Conservation (phyloP, 2,797 vertebrate genomes). For the Etheostoma nigrum region DNA sequence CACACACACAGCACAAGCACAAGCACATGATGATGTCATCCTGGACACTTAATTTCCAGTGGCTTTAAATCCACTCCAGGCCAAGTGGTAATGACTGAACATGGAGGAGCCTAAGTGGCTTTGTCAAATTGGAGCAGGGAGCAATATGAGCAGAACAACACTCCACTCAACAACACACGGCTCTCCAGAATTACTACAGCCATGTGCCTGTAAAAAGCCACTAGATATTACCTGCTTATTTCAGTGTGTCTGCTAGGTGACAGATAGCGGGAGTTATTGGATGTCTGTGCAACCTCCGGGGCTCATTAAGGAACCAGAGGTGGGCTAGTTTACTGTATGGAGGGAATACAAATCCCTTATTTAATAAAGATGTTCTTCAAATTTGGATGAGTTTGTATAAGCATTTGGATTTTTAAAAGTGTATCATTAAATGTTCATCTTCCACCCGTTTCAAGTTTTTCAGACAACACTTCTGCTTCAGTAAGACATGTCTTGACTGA, state of each 20-base stretch:
- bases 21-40: conserved; percentile 69
- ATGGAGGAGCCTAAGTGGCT: conserved; percentile 65
- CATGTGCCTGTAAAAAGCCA: conserved; percentile 65
- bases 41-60: conserved; percentile 65
- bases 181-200: conserved; percentile 65
- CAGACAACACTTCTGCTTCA: neutral
- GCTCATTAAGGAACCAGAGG: conserved; percentile 3
- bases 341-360: neutral
- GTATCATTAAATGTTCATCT: neutral
- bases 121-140: conserved; percentile 70
- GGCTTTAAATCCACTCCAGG: conserved; percentile 75
- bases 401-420: neutral
- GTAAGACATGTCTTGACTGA: neutral
- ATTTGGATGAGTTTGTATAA: neutral
- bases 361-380: neutral
- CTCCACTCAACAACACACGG: conserved; percentile 59
- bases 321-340: neutral
- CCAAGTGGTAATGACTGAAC: conserved; percentile 70
- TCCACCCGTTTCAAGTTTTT: neutral
- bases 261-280: conserved; percentile 22
- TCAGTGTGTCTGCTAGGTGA: conserved; percentile 44
- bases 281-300: neutral
- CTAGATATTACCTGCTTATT: conserved; percentile 63
- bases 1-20: conserved; percentile 8
- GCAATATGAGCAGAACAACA: conserved; percentile 63